phyloP scores from a whole-genome alignment of 1,140 invertebrate species.

The Thaumatotibia leucotreta region DNA sequence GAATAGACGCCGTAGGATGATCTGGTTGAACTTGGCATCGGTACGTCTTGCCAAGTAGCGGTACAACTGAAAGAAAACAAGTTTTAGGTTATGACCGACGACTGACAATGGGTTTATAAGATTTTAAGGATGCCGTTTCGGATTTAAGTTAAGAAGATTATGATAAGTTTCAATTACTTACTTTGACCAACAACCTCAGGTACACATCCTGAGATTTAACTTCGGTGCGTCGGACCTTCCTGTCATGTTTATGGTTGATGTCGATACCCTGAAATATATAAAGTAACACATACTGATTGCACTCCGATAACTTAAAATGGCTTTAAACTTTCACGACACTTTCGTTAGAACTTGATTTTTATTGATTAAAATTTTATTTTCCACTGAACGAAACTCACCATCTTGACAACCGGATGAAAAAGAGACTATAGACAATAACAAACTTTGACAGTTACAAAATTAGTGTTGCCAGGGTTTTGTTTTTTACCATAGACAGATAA shows the following conservation, averaged over 20 bases:
- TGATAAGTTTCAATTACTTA: slow-evolving; percentile 72
- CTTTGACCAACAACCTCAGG: slow-evolving; percentile 96
- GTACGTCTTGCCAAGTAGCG: slow-evolving; percentile 97
- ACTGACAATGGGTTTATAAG: not conserved
- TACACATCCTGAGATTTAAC: slow-evolving; percentile 99
- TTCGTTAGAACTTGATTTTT: slow-evolving; percentile 52
- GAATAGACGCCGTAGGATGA: slow-evolving; percentile 95
- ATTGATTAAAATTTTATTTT: slow-evolving; percentile 55
- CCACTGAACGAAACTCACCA: slow-evolving; percentile 67
- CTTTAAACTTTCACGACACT: slow-evolving; percentile 42
- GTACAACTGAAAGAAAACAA: slow-evolving; percentile 90
- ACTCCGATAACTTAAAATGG: slow-evolving; percentile 36
- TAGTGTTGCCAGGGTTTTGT: slow-evolving; percentile 22
- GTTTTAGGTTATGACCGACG: slow-evolving; percentile 37
- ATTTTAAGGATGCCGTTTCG: not conserved
- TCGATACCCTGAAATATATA: slow-evolving; percentile 95
- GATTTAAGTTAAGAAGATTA: not conserved
- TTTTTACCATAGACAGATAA: not conserved
- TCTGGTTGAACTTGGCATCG: slow-evolving; percentile 96
- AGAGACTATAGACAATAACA: slow-evolving; percentile 68
- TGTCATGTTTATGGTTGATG: slow-evolving; percentile 98
- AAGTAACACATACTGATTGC: slow-evolving; percentile 56
- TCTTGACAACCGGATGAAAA: slow-evolving; percentile 75
- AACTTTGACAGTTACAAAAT: slow-evolving; percentile 34
- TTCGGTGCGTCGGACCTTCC: slow-evolving; percentile 96